Evolutionary conservation across 2,888 invertebrate genomes (phyloP), one percentile per base, ranked within the genome.

Genomic region (Lochmaea capreae): DNA sequence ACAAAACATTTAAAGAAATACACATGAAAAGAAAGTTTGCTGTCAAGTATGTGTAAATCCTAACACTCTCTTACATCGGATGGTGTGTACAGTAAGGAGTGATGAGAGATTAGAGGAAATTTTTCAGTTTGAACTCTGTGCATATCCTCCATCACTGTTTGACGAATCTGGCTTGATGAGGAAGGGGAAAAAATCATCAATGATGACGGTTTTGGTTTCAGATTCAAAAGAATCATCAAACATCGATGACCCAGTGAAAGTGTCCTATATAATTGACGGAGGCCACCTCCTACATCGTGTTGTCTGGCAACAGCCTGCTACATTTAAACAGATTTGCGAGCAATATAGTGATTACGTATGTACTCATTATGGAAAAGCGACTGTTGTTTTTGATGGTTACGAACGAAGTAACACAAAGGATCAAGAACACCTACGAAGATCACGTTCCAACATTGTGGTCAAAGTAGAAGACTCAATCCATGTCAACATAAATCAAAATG

Each of bases 161-260:
- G 63, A 65, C 61, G 59, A 67, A 67, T 59, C 61, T 67, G 67
- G 72, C n/a, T 62, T 67, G 61, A 61, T 72, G 59, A 62, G 67
- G 52, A 67, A 67, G 67, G 67, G 72, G 26, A 72, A 49, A 22
- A 72, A 72, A 72, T 72, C 72, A 65, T 72, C 67, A 72, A 67
- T 72, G 72, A 49, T 72, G 66, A 72, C 72, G 65, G 67, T 67
- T 72, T 72, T 72, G 72, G 72, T 72, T 72, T 65, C 67, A 72
- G 66, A 72, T 66, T 72, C 72, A 72, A 66, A 67, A 54, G 65
- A 71, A 57, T 71, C 71, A 71, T 71, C 72, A 72, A 67, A 65
- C 72, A 72, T 49, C 67, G 49, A 65, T 65, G 67, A 61, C 63
- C 63, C 67, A 72, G 72, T 54, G 66, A 72, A 72, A 72, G 67